Evolutionary conservation across 1,140 invertebrate genomes (phyloP).

Genomic region (Lysiphlebus fabarum): DNA sequence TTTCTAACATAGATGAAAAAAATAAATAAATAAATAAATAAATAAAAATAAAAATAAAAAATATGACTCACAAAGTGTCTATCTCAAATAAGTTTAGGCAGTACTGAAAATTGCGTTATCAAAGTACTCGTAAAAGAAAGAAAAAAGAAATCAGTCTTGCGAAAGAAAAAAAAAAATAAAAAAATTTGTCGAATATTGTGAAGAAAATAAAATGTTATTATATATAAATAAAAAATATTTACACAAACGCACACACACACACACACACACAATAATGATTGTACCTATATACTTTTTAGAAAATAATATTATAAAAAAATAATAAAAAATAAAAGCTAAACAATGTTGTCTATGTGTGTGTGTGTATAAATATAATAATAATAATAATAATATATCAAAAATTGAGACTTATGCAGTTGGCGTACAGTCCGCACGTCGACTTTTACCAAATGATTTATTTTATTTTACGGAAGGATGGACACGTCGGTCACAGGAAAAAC

Average conservation of each 20-base stretch:
- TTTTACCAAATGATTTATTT: conserved; percentile 46
- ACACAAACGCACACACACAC: too few relatives aligned
- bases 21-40: too few relatives aligned
- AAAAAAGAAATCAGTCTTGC: neutral
- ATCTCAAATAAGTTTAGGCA: conserved; percentile 39
- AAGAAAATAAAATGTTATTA: too few relatives aligned
- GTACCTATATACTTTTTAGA: too few relatives aligned
- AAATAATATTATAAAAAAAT: too few relatives aligned
- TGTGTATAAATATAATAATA: too few relatives aligned
- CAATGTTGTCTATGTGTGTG: too few relatives aligned
- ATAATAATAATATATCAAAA: conserved; percentile 8
- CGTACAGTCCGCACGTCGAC: conserved; percentile 29
- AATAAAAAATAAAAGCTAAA: conserved; percentile 11
- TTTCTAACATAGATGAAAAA: too few relatives aligned
- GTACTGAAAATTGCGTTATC: conserved; percentile 36
- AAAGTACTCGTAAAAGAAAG: conserved; percentile 18
- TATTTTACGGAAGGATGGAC: conserved; percentile 46
- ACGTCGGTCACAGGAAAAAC: conserved; percentile 41
- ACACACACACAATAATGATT: too few relatives aligned
- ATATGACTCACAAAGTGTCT: conserved; percentile 1
- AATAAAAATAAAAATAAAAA: neutral
- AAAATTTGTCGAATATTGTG: neutral
- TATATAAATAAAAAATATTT: too few relatives aligned
- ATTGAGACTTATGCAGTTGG: conserved; percentile 28
- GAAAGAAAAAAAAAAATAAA: neutral